Base-by-base conservation (phyloP, 2,888 invertebrate species). In the Pinctada fucata region DNA sequence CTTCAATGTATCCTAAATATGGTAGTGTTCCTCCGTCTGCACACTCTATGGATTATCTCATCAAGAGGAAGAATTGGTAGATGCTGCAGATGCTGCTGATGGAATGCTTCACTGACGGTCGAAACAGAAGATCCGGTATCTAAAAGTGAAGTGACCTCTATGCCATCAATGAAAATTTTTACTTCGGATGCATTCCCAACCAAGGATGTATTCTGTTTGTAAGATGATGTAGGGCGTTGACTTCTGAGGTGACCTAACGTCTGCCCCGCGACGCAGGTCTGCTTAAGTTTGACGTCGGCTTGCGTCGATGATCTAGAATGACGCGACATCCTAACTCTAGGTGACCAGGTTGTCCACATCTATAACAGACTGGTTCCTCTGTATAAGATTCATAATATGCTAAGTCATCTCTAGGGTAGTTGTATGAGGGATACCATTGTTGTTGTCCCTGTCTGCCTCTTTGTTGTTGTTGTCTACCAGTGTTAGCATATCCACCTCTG, bases 1-100 rank as follows among this genome's bases (percentile, higher is more conserved):
- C 51, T 64, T 73, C 73, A 51, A 73, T 49, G 47, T 73, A 73
- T 13, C 64, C 73, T 8, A 73, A 3, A 16, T 73, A 73, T 63
- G 47, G n/a, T 47, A 75, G n/a, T 31, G n/a, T 50, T 8, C n/a
- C 13, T 4, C 78, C 74, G 68, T 52, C 58, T 66, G 69, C 78
- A 6, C 47, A 52, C 10, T 52, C 58, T 52, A 5, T 52, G 58
- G 5, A 52, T 5, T 5, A 52, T 52, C 5, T 52, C 58, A 8
- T 10, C 10, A 52, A 52, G 5, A 8, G 58, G 58, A 52, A 8
- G 58, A 5, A 52, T 52, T 8, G 58, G 58, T 10, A 52, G 58
- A 10, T 52, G 58, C 58, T 5, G 10, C 5, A 52, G 10, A 52
- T 52, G 5, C 10, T 52, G 58, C 58, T 52, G 58, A 52, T 52